phyloP scores from a whole-genome alignment of 2,113 vertebrate genomes.

The Myiozetetes cayanensis region DNA sequence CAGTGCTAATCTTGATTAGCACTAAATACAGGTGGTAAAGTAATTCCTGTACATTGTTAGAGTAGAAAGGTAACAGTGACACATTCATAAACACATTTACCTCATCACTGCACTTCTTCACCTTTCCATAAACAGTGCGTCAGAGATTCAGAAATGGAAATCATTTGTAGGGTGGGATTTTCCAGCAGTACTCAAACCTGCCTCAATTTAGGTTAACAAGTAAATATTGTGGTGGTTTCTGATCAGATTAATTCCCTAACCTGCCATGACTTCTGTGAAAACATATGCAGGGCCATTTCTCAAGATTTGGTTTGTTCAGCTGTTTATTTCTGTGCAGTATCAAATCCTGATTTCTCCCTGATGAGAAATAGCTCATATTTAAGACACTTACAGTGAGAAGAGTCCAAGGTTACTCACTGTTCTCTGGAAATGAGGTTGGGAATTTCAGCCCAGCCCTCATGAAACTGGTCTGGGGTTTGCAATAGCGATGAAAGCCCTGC shows the following conservation, averaged over 20 bases:
- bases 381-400: not conserved
- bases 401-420: not conserved
- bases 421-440: not conserved
- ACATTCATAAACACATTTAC: not conserved
- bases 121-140: not conserved
- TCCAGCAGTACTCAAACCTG: not conserved
- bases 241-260: not conserved
- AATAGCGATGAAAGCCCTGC: not conserved
- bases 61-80: conserved; percentile 35
- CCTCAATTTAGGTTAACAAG: not conserved
- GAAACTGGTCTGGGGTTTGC: not conserved
- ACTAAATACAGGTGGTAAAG: conserved; percentile 23
- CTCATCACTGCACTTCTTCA: not conserved
- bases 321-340: not conserved
- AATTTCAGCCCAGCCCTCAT: not conserved
- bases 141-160: not conserved
- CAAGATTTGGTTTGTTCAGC: not conserved
- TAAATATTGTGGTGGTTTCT: not conserved
- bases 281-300: not conserved
- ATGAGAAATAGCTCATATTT: not conserved
- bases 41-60: not conserved
- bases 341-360: not conserved
- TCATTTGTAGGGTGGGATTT: not conserved
- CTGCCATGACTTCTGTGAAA: not conserved
- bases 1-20: not conserved